phyloP scores from a whole-genome alignment of 2,797 vertebrate genomes.

The Takifugu ocellatus region DNA sequence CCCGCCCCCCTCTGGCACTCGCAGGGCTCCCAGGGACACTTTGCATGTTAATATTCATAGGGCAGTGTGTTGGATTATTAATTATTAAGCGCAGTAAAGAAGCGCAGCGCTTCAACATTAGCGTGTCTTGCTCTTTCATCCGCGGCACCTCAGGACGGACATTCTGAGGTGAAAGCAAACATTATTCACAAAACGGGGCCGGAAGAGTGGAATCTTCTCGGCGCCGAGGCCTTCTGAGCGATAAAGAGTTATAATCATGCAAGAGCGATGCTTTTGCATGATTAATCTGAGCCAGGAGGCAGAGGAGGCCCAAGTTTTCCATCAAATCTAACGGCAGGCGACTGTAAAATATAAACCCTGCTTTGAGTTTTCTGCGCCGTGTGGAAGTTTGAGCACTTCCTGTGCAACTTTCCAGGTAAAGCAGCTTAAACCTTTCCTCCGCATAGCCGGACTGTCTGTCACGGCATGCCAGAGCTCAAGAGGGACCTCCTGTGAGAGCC shows the following conservation, averaged over 20 bases:
- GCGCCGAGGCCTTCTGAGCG: conserved; percentile 12
- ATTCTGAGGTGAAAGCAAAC: conserved; percentile 30
- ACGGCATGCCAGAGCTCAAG: conserved; percentile 59
- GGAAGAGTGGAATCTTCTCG: conserved; percentile 24
- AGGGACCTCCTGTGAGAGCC: conserved; percentile 54
- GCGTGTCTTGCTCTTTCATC: conserved; percentile 67
- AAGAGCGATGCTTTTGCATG: conserved; percentile 25
- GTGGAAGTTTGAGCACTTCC: conserved; percentile 32
- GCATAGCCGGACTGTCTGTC: conserved; percentile 67
- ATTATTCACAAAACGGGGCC: conserved; percentile 41
- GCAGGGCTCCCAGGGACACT: conserved; percentile 74
- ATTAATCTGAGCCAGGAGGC: conserved; percentile 35
- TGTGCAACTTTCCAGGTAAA: conserved; percentile 64
- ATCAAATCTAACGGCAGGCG: conserved; percentile 3
- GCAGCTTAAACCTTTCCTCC: conserved; percentile 22
- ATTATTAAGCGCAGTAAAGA: conserved; percentile 77
- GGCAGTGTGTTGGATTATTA: conserved; percentile 71
- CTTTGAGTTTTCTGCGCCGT: conserved; percentile 6
- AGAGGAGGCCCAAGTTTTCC: not conserved
- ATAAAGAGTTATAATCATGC: conserved; percentile 30
- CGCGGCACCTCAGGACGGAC: conserved; percentile 54
- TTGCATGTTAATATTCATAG: conserved; percentile 82
- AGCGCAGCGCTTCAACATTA: conserved; percentile 69
- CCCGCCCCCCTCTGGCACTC: conserved; percentile 69
- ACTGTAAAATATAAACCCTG: not conserved